Base-by-base conservation (phyloP, 1,140 invertebrate species). In the Drosophila seguyi region DNA sequence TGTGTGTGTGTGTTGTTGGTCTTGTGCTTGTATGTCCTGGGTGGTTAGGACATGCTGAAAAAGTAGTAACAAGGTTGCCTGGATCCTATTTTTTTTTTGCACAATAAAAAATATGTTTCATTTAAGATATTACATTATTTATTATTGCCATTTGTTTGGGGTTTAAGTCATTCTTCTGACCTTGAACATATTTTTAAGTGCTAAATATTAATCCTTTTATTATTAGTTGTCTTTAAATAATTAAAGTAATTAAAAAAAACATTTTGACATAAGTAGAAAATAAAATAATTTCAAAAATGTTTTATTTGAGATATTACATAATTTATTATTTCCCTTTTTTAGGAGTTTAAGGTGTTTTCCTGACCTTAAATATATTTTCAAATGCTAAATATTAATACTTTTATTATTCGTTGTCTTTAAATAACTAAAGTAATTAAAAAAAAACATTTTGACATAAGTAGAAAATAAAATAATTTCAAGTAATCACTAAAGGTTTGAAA, bases 1-100 rank as follows among this genome's bases (percentile, higher is more conserved):
- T 72, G 38, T 59, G 50, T 25, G 25, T 25, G 25, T n/a, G n/a
- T n/a, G n/a, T n/a, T n/a, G n/a, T 20, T 36, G 61, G 53, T 75
- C 42, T 45, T 57, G 72, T 25, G 42, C 27, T 47, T 62, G 41
- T 48, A 25, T 77, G 58, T 73, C 45, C 65, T 48, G 58, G 29
- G 25, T 38, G 55, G 63, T 22, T 48, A 41, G 36, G 55, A 59
- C 36, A 72, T 72, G 67, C 36, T 16, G 53, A 59, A 73, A 72
- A 73, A 73, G 53, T 71, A 36, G 66, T 50, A 59, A 59, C 67
- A 73, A 59, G 66, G 67, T 72, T 68, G 44, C 22, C 47, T 50
- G 13, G 16, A 7, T 59, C 4, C 11, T 6, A 14, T 45, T 22
- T 53, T 45, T 22, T 53, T 27, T 47, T 20, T 58, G 16, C 56